Percentiles rank a stretch among this genome's conserved stretches.
Conservation (phyloP, 1,140 invertebrate species). For the Lutraria rhynchaena region DNA sequence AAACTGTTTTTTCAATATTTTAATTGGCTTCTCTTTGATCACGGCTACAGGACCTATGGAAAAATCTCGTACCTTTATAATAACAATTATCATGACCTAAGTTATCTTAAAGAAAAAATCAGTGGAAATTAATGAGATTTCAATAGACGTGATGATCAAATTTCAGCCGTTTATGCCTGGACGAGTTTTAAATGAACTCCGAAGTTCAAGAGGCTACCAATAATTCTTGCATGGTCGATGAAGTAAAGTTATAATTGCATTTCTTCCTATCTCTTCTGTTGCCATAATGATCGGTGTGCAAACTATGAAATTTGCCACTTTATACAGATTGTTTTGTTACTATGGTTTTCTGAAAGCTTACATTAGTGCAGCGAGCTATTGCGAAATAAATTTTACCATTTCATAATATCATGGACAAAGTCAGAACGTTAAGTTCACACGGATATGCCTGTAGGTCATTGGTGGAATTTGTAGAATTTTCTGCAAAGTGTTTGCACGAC, state of each 20-base stretch:
- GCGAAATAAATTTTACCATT: too few species aligned
- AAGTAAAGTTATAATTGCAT: conserved; percentile 19
- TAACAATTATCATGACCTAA: conserved; percentile 23
- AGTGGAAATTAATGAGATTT: conserved; percentile 52
- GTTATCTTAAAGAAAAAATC: conserved; percentile 52
- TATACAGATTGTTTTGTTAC: too few species aligned
- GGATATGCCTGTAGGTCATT: too few species aligned
- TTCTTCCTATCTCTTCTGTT: not conserved
- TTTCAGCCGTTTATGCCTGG: conserved; percentile 18
- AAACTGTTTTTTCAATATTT: conserved; percentile 12
- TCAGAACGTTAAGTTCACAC: too few species aligned
- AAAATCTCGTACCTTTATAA: conserved; percentile 24
- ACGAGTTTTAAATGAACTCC: not conserved
- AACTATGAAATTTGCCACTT: too few species aligned
- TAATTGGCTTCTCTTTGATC: conserved; percentile 52
- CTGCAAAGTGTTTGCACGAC: too few species aligned
- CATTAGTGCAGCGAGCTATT: too few species aligned
- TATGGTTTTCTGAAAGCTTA: too few species aligned
- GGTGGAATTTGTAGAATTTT: too few species aligned
- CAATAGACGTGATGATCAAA: not conserved
- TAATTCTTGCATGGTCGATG: conserved; percentile 34
- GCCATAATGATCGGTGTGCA: too few species aligned
- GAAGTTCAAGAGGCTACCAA: not conserved
- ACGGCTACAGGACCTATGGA: not conserved
- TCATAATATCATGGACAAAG: too few species aligned